Evolutionary conservation across 2,797 vertebrate genomes (phyloP), one percentile per base, ranked within the genome.

Genomic region (Sebastes variabilis): DNA sequence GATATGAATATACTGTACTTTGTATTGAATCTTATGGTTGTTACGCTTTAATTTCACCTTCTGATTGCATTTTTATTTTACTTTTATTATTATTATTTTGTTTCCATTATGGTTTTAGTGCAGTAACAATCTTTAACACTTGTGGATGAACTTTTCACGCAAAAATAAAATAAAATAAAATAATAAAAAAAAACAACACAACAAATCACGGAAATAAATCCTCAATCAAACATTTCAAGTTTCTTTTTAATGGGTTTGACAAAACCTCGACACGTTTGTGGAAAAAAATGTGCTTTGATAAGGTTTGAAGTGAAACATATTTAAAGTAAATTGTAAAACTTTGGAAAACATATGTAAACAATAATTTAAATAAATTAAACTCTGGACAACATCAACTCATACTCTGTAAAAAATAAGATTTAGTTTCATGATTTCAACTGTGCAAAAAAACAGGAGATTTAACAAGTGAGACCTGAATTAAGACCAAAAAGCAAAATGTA

Each of bases 361-460:
- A 86, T 87, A 85, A 83, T 54, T 88, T 82, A 89, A 91, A 92
- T 92, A 91, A 92, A 90, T 87, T 76, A 25, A 82, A 77, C 24
- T 75, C 38, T 62, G 20, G 32, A 88, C 69, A 75, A 61, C 18
- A 42, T 77, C 14, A 69, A 80, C 36, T 61, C 24, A 66, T 34
- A 77, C 16, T 0, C 11, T 60, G 68, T 62, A 81, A 72, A 86
- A 32, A 82, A 77, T 20, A 54, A 71, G 24, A 66, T 30, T n/a
- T 14, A 75, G 56, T 32, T 67, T 69, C 25, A 72, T 38, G 24
- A 75, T 20, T 30, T 61, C 20, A 58, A 24, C 52, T 67, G 46
- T 68, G 66, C 55, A 82, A 77, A 82, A 77, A 78, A 14, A 75
- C 64, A 56, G 5, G 59, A 56, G 14, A 64, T 25, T 73, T 6